Evolutionary conservation across 2,888 invertebrate genomes (phyloP).

Genomic region (Philopedon plagiatum): DNA sequence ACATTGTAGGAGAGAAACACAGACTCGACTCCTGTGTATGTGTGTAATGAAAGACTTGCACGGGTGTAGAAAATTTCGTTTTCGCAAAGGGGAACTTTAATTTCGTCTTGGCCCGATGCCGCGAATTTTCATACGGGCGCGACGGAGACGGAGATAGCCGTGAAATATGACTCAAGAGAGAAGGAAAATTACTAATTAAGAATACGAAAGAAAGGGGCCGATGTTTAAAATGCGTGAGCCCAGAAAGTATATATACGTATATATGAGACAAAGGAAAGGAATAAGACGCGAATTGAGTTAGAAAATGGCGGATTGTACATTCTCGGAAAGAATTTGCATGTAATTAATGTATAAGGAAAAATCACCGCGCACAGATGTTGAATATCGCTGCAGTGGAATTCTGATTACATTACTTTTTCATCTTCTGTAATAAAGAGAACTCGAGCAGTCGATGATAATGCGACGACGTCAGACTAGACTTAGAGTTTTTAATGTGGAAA

Average conservation of each 20-base stretch:
- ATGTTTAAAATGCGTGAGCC: constrained; percentile 71
- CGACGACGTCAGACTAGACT: constrained; percentile 16
- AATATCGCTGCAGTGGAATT: constrained; percentile 59
- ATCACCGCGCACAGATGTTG: constrained; percentile 67
- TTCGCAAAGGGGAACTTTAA: constrained; percentile 67
- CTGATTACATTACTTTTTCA: constrained; percentile 55
- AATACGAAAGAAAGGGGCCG: constrained; percentile 77
- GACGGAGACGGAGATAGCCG: constrained; percentile 70
- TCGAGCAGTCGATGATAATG: constrained; percentile 52
- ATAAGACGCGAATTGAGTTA: constrained; percentile 68
- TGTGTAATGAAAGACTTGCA: constrained; percentile 69
- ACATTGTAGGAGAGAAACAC: constrained; percentile 59
- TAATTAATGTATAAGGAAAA: constrained; percentile 70
- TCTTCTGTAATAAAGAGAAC: constrained; percentile 53
- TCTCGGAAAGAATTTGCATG: constrained; percentile 70
- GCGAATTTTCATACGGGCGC: constrained; percentile 67
- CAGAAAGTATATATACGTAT: constrained; percentile 64
- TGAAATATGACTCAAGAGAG: constrained; percentile 67
- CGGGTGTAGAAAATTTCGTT: constrained; percentile 70
- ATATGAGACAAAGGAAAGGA: constrained; percentile 70
- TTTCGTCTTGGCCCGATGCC: constrained; percentile 63
- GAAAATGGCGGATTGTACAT: constrained; percentile 70
- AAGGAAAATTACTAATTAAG: constrained; percentile 78
- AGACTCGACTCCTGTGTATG: constrained; percentile 53
- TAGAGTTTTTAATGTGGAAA: constrained; percentile 21